Conservation (phyloP, 2,797 vertebrate species). For the Craterocephalus amniculus region DNA sequence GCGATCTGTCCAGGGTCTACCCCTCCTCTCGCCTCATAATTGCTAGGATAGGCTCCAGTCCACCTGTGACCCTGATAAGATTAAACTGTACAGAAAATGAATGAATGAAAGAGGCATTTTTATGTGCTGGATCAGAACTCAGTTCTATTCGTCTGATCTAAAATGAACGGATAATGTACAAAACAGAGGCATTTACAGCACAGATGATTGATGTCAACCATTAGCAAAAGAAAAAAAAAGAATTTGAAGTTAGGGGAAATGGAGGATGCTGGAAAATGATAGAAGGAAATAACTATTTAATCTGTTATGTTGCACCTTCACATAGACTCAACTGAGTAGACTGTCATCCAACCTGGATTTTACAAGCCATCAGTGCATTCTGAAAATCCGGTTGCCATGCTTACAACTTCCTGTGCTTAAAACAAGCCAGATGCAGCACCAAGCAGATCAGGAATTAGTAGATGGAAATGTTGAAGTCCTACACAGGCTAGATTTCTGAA, state of each 20-base stretch:
- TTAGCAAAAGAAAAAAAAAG: background rate
- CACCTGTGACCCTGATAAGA: too few relatives aligned
- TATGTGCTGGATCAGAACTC: background rate
- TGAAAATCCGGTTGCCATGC: conserved; percentile 16
- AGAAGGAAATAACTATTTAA: conserved; percentile 28
- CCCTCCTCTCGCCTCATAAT: too few relatives aligned
- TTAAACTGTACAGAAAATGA: too few relatives aligned
- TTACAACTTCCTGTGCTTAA: conserved; percentile 11
- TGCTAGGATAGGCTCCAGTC: too few relatives aligned
- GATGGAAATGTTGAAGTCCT: background rate
- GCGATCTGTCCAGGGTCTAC: too few relatives aligned
- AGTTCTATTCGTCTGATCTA: background rate
- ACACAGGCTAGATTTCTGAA: background rate
- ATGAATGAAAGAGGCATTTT: conserved; percentile 1
- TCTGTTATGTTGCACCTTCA: conserved; percentile 14
- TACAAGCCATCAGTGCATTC: conserved; percentile 14
- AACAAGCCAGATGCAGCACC: background rate
- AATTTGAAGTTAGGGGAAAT: background rate
- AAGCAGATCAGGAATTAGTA: conserved; percentile 6
- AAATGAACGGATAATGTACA: background rate
- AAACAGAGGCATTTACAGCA: background rate
- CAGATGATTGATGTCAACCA: conserved; percentile 1
- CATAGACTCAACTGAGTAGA: too few relatives aligned
- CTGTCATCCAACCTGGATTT: conserved; percentile 8
- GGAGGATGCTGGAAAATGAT: background rate